phyloP scores from a whole-genome alignment of 2,797 vertebrate genomes.

The Pantherophis alleghaniensis region DNA sequence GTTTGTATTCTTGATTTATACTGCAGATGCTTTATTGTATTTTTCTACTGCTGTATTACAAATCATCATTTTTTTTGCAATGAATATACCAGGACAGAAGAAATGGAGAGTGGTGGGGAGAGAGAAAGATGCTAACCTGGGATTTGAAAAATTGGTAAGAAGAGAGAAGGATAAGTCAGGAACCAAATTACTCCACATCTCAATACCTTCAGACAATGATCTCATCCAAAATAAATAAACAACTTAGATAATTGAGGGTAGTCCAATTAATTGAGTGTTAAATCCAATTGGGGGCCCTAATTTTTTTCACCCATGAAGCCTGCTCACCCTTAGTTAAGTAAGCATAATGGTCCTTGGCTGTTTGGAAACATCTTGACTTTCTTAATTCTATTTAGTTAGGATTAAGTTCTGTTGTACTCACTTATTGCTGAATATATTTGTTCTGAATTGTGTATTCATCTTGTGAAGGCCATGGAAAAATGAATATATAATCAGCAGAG shows the following conservation, averaged over 20 bases:
- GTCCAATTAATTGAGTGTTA: not conserved
- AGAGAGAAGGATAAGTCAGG: not conserved
- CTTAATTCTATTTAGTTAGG: not conserved
- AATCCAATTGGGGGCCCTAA: not conserved
- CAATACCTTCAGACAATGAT: not conserved
- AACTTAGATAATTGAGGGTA: not conserved
- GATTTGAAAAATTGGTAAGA: not conserved
- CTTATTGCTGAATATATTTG: not conserved
- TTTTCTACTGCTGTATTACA: not conserved
- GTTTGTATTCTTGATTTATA: not conserved
- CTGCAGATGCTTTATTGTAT: not conserved
- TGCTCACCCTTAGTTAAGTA: not conserved
- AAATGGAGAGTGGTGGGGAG: not conserved
- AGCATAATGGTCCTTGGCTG: not conserved
- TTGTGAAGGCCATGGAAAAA: not conserved
- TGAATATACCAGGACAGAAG: not conserved
- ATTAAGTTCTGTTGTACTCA: not conserved
- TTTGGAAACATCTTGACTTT: not conserved
- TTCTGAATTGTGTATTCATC: not conserved
- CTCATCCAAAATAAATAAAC: not conserved
- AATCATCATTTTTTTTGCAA: not conserved
- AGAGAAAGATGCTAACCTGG: not conserved
- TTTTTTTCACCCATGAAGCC: not conserved
- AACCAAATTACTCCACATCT: not conserved
- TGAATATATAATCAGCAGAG: not conserved